Evolutionary conservation across 2,888 invertebrate species (phyloP).

Genomic region (Arctia plantaginis): DNA sequence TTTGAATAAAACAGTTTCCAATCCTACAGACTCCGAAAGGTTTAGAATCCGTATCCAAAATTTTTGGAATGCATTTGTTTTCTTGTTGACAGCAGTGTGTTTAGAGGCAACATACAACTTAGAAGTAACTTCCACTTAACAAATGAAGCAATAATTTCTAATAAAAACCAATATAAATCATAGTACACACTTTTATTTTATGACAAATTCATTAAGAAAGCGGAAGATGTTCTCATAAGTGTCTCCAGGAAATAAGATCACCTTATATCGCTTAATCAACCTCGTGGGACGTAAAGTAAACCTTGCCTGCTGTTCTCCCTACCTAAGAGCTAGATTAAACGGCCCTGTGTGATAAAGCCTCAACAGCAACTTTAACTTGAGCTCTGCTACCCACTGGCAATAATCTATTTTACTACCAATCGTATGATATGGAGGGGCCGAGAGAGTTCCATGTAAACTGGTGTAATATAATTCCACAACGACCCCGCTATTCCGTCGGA

Average conservation of each 20-base stretch:
- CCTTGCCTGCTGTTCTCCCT: slow-evolving; percentile 64
- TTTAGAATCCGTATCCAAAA: not conserved
- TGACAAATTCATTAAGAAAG: slow-evolving; percentile 63
- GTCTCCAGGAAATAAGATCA: slow-evolving; percentile 70
- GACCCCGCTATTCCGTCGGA: slow-evolving; percentile 76
- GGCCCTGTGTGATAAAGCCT: slow-evolving; percentile 77
- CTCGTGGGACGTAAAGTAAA: slow-evolving; percentile 68
- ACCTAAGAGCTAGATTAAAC: slow-evolving; percentile 84
- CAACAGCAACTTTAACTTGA: slow-evolving; percentile 62
- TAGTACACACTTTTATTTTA: slow-evolving; percentile 59
- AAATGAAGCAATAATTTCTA: slow-evolving; percentile 27
- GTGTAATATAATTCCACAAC: slow-evolving; percentile 74
- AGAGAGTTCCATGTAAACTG: slow-evolving; percentile 60
- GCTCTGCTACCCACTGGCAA: slow-evolving; percentile 38
- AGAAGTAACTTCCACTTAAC: not conserved
- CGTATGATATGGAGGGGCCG: slow-evolving; percentile 34
- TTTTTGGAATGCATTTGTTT: not conserved
- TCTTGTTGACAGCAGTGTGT: not conserved
- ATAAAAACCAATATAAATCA: slow-evolving; percentile 52
- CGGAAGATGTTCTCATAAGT: slow-evolving; percentile 65
- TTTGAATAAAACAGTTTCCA: no score
- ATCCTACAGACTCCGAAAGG: not conserved
- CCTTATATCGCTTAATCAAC: slow-evolving; percentile 75
- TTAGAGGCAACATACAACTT: not conserved
- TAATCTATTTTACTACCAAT: slow-evolving; percentile 12